These are phyloP conservation scores for Meteorus sp. DNA, from an alignment of 1,140 invertebrate species.

Conservation along the genomic window DNA sequence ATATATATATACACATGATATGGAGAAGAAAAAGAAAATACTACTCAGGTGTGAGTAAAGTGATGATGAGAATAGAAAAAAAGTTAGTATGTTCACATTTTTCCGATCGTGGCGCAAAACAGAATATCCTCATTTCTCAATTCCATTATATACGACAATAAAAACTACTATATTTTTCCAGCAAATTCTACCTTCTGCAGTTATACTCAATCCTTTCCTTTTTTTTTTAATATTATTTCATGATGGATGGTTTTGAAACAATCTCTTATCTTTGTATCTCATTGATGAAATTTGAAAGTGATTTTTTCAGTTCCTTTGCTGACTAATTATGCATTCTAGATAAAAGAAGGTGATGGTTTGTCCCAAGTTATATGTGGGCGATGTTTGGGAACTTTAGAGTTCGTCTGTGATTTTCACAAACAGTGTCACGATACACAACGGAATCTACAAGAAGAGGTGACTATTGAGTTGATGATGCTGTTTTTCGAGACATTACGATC, in stretches of 20 bases:
- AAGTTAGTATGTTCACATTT: too few species aligned
- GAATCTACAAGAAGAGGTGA: constrained; percentile 26
- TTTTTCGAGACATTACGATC: not conserved
- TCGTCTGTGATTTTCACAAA: constrained; percentile 39
- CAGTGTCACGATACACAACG: constrained; percentile 37
- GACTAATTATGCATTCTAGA: constrained; percentile 33
- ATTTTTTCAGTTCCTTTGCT: constrained; percentile 6
- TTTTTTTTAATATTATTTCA: too few species aligned
- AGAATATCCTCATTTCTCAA: constrained; percentile 35
- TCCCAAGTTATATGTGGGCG: constrained; percentile 36
- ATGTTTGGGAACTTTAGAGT: constrained; percentile 43
- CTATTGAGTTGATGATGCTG: not conserved
- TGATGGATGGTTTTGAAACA: too few species aligned
- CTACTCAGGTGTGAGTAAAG: too few species aligned
- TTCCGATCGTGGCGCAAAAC: too few species aligned
- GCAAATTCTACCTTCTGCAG: constrained; percentile 16
- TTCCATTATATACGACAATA: constrained; percentile 37
- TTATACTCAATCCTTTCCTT: constrained; percentile 8
- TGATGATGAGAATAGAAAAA: too few species aligned
- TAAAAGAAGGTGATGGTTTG: constrained; percentile 39
- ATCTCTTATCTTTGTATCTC: too few species aligned
- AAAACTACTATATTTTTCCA: constrained; percentile 49
- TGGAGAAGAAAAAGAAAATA: too few species aligned
- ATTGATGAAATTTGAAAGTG: not conserved
- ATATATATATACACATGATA: constrained; percentile 5